A percentile compares a stretch with the other conserved stretches of the same genome.
Evolutionary conservation across 2,888 invertebrate genomes (phyloP).

Genomic region (Polyommatus iphigenia): DNA sequence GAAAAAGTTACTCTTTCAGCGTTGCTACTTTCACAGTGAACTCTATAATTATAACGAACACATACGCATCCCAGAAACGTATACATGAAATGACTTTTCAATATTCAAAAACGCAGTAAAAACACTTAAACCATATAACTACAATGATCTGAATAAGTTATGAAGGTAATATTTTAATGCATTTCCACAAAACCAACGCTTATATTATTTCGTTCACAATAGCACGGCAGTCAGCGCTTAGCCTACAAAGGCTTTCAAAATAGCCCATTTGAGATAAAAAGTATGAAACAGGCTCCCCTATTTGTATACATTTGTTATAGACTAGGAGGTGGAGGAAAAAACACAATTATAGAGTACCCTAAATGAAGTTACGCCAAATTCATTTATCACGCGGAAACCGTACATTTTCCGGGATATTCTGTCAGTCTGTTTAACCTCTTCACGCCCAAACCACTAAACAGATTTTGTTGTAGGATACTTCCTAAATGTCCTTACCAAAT

Average conservation of each 20-base stretch:
- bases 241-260: conserved; percentile 26
- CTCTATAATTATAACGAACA: too few relatives aligned
- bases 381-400: too few relatives aligned
- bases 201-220: conserved; percentile 1
- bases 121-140: not conserved
- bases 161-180: conserved; percentile 11
- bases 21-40: too few relatives aligned
- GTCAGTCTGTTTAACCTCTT: too few relatives aligned
- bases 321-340: not conserved
- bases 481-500: too few relatives aligned
- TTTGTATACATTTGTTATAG: conserved; percentile 20
- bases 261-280: conserved; percentile 27
- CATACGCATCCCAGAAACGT: too few relatives aligned
- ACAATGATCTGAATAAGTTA: not conserved
- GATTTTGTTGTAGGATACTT: too few relatives aligned
- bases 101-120: not conserved
- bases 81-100: not conserved
- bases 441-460: too few relatives aligned
- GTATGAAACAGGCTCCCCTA: conserved; percentile 1
- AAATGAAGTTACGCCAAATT: too few relatives aligned
- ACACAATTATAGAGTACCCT: not conserved
- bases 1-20: too few relatives aligned
- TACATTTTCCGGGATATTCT: too few relatives aligned
- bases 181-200: not conserved
- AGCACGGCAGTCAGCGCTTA: conserved; percentile 16